phyloP scores from a whole-genome alignment of 2,113 vertebrate genomes.

The Chloropsis cyanopogon region DNA sequence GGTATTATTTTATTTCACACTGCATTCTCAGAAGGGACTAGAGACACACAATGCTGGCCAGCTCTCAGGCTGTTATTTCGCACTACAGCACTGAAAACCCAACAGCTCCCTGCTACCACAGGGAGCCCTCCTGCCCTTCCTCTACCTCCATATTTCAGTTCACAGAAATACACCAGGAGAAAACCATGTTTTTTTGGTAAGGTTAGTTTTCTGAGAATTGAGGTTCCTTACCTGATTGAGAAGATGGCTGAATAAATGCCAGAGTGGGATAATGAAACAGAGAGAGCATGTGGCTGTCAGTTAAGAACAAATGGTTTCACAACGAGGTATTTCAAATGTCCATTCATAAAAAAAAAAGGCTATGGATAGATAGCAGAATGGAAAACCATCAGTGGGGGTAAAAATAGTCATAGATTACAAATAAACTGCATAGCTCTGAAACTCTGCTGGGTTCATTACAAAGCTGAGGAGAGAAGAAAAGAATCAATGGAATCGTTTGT shows the following conservation, averaged over 20 bases:
- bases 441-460: background rate
- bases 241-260: background rate
- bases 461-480: background rate
- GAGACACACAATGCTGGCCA: background rate
- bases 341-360: background rate
- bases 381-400: background rate
- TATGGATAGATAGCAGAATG: background rate
- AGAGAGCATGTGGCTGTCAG: background rate
- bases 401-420: background rate
- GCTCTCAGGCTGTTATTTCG: background rate
- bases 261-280: background rate
- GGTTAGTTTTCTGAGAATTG: background rate
- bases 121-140: background rate
- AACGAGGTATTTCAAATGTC: background rate
- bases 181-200: background rate
- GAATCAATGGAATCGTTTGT: background rate
- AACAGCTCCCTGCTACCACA: background rate
- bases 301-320: background rate
- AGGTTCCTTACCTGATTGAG: background rate
- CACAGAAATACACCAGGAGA: background rate
- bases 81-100: background rate
- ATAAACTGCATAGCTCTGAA: background rate
- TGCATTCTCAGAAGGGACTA: background rate
- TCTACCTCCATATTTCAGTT: background rate
- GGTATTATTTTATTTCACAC: background rate